Base-by-base conservation (phyloP, 2,113 vertebrate genomes). In the Aegypius monachus region DNA sequence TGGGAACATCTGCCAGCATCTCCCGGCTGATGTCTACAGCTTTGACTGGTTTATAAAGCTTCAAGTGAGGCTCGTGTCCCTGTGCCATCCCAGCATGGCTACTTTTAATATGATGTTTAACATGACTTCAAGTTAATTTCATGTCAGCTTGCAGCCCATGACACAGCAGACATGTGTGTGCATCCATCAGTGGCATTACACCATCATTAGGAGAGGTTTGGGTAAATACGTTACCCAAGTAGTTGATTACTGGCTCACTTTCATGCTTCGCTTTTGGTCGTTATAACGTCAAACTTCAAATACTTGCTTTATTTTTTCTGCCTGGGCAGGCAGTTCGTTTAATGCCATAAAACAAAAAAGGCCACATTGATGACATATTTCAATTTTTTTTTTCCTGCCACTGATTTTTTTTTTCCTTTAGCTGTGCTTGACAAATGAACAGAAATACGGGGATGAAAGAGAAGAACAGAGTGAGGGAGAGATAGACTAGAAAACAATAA, bases 361-460 rank as follows among this genome's bases (percentile, higher is more conserved):
- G 61, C 82, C 95, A 93, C 81, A 40, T 11, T 68, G 96, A 84
- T 95, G 97, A 97, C 87, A 67, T 90, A 70, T 94, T 96, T 94
- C 15, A 36, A 83, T 90, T 93, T 81, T 66, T 68, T 83, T 71
- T 48, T 7, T 9, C 58, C 53, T 72, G 68, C 55, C 26, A 31
- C 68, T 95, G 93, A 55, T 93, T 97, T 77, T 84, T 92, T 95
- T 83, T 78, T 29, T 91, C 42, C 47, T 32, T 78, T 70, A 96
- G 96, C 88, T 66, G 67, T 32, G 89, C 89, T 94, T 97, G 96
- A 97, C 95, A 97, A 98, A 97, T 73, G 95, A 96, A 82, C 88
- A 96, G 93, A 96, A 97, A 97, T 87, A 93, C 52, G 66, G 80
- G 97, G 97, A 98, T 98, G 97, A 98, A 98, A 98, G 98, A 59